A percentile compares a stretch with the other conserved stretches of the same genome.
Conservation (phyloP, 37 sponge, comb jelly and placozoan species). For the Hexactinellida sp. region DNA sequence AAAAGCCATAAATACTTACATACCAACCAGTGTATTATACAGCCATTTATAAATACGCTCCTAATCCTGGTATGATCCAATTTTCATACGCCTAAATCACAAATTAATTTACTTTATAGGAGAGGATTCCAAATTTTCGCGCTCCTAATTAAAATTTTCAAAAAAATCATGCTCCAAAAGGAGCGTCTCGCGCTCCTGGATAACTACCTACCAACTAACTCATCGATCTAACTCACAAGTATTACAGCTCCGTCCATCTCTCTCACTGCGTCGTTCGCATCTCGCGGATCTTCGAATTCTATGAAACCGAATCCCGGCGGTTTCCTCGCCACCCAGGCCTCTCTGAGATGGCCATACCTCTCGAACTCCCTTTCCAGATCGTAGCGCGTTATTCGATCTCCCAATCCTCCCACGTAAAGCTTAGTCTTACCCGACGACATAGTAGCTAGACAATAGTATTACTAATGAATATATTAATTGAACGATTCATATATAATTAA, state of each 20-base stretch:
- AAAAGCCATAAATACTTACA: neutral
- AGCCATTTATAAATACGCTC: too few relatives aligned
- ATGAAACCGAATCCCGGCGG: constrained; percentile 96
- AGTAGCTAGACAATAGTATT: neutral
- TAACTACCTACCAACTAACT: too few relatives aligned
- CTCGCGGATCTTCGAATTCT: constrained; percentile 85
- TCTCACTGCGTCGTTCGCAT: constrained; percentile 81
- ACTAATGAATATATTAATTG: too few relatives aligned
- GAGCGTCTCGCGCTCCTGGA: too few relatives aligned
- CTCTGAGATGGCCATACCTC: constrained; percentile 63
- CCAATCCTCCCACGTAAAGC: constrained; percentile 82
- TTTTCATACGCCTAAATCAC: too few relatives aligned
- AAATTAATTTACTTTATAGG: too few relatives aligned
- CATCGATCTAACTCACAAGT: neutral
- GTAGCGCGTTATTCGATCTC: constrained; percentile 57
- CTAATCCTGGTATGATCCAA: too few relatives aligned
- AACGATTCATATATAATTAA: too few relatives aligned
- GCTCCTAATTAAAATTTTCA: too few relatives aligned
- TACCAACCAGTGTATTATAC: too few relatives aligned
- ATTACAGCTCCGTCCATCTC: constrained; percentile 63
- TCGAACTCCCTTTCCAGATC: constrained; percentile 86
- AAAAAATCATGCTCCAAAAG: too few relatives aligned
- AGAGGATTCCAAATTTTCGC: too few relatives aligned
- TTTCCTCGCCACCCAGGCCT: constrained; percentile 92
- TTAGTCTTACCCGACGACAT: constrained; percentile 21